Base-by-base conservation (phyloP, 2,113 vertebrate species). In the Neolamprologus sp. region DNA sequence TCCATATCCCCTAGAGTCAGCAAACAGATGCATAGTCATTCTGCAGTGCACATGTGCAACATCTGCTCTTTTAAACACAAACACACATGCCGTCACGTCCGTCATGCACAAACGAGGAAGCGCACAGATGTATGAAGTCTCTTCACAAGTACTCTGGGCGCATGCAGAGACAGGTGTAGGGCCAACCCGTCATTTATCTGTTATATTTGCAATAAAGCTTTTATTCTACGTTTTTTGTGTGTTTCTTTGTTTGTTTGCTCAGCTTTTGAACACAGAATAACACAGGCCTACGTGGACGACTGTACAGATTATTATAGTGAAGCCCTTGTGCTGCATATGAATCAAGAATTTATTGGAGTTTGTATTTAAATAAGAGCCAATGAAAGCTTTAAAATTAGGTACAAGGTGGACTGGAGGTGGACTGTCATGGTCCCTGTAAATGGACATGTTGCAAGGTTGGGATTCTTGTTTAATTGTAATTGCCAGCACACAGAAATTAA, bases 11-110 rank as follows among this genome's bases (percentile, higher is more conserved):
- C 53, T 37, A 45, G 85, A 54, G 79, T 78, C 42, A 4, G 60
- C 86, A 85, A 89, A 88, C 90, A 88, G 87, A 90, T 80, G 83
- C 83, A 53, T 54, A 82, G 51, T 91, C 86, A 91, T 87, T 89
- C 73, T 85, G 85, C 55, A 65, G 85, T 87, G 19, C 49, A 80
- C 53, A 84, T 49, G 37, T 54, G 7, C 35, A 87, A 65, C 75
- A 90, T 84, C 86, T 84, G 84, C 80, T 88, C 49, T 10, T 53
- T 28, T 10, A 23, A 82, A 84, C 80, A 26, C 79, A 81, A 6
- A 78, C 47, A 83, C 79, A 85, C 10, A 51, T 9, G 7, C 58
- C n/a, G 7, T n/a, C 47, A 7, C 17, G 23, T 23, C 26, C 45
- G 54, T 33, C 30, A 21, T 5, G 9, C 5, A 65, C 60, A 73